Evolutionary conservation across 35 echinoderm and acorn worm genomes (phyloP).

Genomic region (Holothuria glaberrima): DNA sequence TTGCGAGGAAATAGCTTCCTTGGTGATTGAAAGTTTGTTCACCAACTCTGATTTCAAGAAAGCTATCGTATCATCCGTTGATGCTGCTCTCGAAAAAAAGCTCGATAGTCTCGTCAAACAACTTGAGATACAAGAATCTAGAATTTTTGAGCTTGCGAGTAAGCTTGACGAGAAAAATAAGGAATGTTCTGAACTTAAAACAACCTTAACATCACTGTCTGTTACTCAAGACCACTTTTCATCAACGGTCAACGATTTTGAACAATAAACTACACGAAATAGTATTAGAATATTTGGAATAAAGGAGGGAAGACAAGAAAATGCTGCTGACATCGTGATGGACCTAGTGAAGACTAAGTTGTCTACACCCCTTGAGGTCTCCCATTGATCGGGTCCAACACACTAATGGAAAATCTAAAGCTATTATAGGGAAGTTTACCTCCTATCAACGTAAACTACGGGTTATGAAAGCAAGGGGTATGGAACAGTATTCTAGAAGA

Average conservation of each 20-base stretch:
- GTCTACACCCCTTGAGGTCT: not conserved
- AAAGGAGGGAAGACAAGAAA: conserved; percentile 33
- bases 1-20: not conserved
- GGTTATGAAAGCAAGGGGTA: not conserved
- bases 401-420: not conserved
- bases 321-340: conserved; percentile 33
- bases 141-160: conserved; percentile 23
- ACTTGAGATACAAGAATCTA: not conserved
- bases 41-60: not conserved
- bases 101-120: not conserved
- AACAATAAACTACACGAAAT: conserved; percentile 62
- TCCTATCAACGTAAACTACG: not conserved
- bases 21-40: not conserved
- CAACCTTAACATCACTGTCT: not conserved
- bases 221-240: not conserved
- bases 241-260: conserved; percentile 17
- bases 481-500: no score
- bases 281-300: conserved; percentile 59
- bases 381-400: conserved; percentile 34
- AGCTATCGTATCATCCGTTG: not conserved
- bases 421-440: not conserved
- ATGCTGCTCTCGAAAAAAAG: not conserved
- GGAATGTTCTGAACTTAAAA: conserved; percentile 2
- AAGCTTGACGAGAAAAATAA: not conserved
- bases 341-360: conserved; percentile 43